Evolutionary conservation across 2,797 vertebrate species (phyloP).

Genomic region (Sebastes hopkinsi): DNA sequence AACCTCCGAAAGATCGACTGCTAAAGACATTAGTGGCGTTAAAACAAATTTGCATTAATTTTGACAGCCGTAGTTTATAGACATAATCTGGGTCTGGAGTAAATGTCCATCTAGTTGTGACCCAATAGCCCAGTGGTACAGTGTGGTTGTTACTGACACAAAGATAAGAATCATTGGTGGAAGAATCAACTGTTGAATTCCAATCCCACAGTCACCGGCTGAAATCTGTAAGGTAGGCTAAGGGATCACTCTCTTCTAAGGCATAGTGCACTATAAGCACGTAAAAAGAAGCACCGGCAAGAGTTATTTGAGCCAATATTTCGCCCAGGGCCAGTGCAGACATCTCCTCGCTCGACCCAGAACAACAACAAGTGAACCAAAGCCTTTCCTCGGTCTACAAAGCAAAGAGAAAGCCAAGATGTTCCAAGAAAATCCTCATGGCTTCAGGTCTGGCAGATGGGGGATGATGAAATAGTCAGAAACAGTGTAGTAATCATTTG

Average conservation of each 20-base stretch:
- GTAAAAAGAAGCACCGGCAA: constrained; percentile 24
- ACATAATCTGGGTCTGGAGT: too few relatives aligned
- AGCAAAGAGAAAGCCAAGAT: constrained; percentile 40
- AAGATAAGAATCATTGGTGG: neutral
- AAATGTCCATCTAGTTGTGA: too few relatives aligned
- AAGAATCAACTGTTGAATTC: constrained; percentile 9
- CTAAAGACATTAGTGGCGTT: too few relatives aligned
- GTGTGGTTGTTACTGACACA: too few relatives aligned
- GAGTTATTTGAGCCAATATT: constrained; percentile 44
- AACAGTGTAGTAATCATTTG: constrained; percentile 41
- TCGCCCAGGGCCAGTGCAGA: constrained; percentile 38
- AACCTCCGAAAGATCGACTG: too few relatives aligned
- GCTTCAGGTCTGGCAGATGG: constrained; percentile 54
- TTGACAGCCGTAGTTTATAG: too few relatives aligned
- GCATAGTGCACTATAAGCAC: neutral
- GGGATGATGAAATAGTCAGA: constrained; percentile 62
- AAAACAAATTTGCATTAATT: too few relatives aligned
- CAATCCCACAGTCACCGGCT: neutral
- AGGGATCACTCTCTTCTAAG: neutral
- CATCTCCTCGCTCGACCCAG: constrained; percentile 32
- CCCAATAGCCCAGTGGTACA: too few relatives aligned
- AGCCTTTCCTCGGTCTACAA: constrained; percentile 39
- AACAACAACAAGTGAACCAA: constrained; percentile 42
- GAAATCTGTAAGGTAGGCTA: neutral
- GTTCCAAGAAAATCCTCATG: constrained; percentile 54